A percentile compares a stretch with the other conserved stretches of the same genome.
Evolutionary conservation across 2,797 vertebrate genomes (phyloP).

Genomic region (Manis javanica): DNA sequence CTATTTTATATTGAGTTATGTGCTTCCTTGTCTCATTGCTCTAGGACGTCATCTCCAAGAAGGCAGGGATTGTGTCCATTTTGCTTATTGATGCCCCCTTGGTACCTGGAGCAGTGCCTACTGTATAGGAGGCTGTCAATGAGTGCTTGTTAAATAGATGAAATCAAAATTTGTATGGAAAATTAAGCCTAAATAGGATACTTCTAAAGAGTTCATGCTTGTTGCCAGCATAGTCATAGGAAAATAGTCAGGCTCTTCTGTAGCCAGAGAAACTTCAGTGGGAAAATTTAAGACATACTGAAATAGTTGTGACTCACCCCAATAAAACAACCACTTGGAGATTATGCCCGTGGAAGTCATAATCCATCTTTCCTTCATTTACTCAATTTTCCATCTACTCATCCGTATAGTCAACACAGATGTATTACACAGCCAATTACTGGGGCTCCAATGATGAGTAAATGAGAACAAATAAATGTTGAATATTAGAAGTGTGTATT

Average conservation of each 20-base stretch:
- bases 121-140: neutral
- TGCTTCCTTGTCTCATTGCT: neutral
- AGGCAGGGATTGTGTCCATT: neutral
- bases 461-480: slow-evolving; percentile 2
- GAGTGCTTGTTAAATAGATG: slow-evolving; percentile 18
- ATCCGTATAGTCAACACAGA: slow-evolving; percentile 1
- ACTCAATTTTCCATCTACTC: neutral
- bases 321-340: neutral
- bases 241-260: neutral
- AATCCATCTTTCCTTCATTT: neutral
- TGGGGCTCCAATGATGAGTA: neutral
- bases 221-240: neutral
- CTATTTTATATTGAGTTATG: neutral
- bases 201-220: neutral
- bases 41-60: neutral
- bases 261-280: neutral
- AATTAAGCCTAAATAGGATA: neutral
- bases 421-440: neutral
- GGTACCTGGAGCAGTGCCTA: neutral
- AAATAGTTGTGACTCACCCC: neutral
- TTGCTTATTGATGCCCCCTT: neutral
- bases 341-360: neutral
- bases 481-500: neutral
- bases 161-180: slow-evolving; percentile 23
- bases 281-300: neutral